phyloP scores from a whole-genome alignment of 2,113 vertebrate genomes.

The Bungarus multicinctus region DNA sequence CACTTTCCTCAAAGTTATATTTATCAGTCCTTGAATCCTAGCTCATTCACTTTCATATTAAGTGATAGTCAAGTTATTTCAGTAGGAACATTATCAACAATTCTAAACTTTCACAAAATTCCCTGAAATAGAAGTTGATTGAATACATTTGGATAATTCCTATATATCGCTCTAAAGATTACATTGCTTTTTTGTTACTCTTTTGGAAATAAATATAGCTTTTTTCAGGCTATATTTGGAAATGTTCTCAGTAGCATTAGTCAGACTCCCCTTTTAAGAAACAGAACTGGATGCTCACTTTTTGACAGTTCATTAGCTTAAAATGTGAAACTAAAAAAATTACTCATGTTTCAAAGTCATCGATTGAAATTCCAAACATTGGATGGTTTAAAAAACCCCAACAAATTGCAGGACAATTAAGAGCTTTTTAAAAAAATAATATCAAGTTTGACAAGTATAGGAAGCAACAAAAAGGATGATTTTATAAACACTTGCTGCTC shows the following conservation, averaged over 20 bases:
- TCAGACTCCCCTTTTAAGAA: background rate
- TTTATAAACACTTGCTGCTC: background rate
- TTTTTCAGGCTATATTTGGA: background rate
- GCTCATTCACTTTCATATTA: background rate
- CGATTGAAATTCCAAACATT: background rate
- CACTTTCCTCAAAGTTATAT: background rate
- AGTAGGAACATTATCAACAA: background rate
- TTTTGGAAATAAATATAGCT: conserved; percentile 1
- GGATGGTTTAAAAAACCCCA: background rate
- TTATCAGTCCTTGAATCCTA: background rate
- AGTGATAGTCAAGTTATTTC: background rate
- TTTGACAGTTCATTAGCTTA: conserved; percentile 2
- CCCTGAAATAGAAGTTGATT: background rate
- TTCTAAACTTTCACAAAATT: background rate
- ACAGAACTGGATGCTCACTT: background rate
- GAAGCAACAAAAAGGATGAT: background rate
- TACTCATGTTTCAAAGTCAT: background rate
- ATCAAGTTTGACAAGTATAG: background rate
- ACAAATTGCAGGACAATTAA: background rate
- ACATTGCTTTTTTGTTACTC: background rate
- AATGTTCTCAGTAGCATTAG: background rate
- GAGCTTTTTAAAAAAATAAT: background rate
- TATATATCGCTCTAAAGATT: background rate
- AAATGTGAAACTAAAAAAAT: background rate
- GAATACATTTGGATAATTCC: background rate